phyloP scores from a whole-genome alignment of 2,113 vertebrate genomes.

The Neolamprologus sp. region DNA sequence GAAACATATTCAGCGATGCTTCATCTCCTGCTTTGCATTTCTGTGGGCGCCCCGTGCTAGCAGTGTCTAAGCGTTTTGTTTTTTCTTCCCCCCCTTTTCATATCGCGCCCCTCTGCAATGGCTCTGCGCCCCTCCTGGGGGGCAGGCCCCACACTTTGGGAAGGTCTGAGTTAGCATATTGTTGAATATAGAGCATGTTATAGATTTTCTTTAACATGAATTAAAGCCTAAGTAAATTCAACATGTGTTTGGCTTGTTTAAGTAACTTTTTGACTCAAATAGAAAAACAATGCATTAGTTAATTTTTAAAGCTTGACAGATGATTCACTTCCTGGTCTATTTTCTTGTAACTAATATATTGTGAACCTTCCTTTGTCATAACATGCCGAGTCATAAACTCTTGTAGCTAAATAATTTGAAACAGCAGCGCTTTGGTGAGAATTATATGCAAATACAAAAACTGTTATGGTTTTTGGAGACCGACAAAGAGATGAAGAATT shows the following conservation, averaged over 20 bases:
- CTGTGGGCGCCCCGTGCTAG: fast-evolving
- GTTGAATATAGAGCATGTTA: not conserved
- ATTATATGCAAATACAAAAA: not conserved
- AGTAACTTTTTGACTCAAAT: not conserved
- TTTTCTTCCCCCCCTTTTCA: fast-evolving
- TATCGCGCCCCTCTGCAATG: not conserved
- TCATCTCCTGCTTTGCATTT: not conserved
- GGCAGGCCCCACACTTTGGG: not conserved
- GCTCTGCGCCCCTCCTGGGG: not conserved
- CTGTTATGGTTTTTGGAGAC: not conserved
- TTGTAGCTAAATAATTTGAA: not conserved
- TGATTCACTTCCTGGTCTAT: not conserved
- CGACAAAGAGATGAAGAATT: not conserved
- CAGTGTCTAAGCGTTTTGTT: not conserved
- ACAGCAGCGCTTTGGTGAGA: not conserved
- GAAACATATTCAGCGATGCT: not conserved
- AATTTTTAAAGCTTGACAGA: not conserved
- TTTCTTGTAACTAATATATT: not conserved
- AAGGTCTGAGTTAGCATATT: not conserved
- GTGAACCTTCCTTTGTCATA: not conserved
- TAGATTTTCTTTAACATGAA: not conserved
- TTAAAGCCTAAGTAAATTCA: not conserved
- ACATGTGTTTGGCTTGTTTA: not conserved
- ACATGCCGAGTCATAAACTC: not conserved
- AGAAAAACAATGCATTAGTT: not conserved